These are phyloP conservation scores for Bradysia coprophila DNA, from an alignment of 1,140 invertebrate genomes.

Conservation along the genomic window DNA sequence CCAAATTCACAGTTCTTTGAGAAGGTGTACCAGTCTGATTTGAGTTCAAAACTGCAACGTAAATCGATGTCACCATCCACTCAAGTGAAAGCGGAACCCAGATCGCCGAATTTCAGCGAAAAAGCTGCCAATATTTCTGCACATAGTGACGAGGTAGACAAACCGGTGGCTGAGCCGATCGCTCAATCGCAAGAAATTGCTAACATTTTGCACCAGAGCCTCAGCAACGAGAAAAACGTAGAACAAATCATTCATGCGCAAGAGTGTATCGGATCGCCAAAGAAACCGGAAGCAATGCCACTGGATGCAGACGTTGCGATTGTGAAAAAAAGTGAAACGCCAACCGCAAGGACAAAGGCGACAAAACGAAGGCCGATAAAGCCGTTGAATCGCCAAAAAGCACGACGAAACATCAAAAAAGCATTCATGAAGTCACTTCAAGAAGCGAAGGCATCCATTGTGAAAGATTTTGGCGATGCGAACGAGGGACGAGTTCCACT, in stretches of 20 bases:
- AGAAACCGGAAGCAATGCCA: neutral
- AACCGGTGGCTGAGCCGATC: neutral
- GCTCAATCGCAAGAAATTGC: neutral
- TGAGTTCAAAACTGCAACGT: slow-evolving; percentile 7
- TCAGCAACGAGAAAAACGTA: neutral
- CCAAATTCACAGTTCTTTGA: slow-evolving; percentile 22
- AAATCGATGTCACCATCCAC: slow-evolving; percentile 1
- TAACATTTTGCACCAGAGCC: neutral
- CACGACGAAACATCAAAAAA: neutral
- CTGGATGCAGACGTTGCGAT: neutral
- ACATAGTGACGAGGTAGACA: neutral
- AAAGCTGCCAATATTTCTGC: neutral
- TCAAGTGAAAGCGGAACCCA: neutral
- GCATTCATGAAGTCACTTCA: neutral
- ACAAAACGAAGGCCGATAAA: too few species aligned
- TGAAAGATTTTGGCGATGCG: neutral
- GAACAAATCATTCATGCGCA: neutral
- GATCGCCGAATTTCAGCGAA: neutral
- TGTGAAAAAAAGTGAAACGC: too few species aligned
- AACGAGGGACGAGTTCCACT: neutral
- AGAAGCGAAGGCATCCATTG: neutral
- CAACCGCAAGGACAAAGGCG: neutral
- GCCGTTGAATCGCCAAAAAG: too few species aligned
- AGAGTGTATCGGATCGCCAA: neutral
- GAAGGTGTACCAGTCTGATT: slow-evolving; percentile 19